Conservation (phyloP, 2,888 invertebrate genomes). For the Dysmachus trigonus region DNA sequence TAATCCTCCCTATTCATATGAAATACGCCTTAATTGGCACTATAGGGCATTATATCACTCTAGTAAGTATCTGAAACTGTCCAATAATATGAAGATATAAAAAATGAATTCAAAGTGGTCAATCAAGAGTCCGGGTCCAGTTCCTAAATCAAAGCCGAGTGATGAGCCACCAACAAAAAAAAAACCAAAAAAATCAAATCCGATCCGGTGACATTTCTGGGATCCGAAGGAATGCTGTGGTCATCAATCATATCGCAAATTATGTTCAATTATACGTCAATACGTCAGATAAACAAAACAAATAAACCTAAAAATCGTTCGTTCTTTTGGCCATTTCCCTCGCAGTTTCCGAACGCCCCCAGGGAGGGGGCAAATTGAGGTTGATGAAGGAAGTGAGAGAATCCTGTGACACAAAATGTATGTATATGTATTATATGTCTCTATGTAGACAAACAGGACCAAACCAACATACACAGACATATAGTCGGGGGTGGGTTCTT, state of each 20-base stretch:
- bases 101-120: too few relatives aligned
- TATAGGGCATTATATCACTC: too few relatives aligned
- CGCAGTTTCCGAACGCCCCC: neutral
- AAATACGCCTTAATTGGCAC: too few relatives aligned
- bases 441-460: neutral
- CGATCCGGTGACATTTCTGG: neutral
- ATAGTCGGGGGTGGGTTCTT: neutral
- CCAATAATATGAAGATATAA: too few relatives aligned
- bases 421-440: too few relatives aligned
- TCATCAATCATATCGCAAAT: slow-evolving; percentile 47
- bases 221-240: neutral
- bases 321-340: slow-evolving; percentile 7
- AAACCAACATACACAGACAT: neutral
- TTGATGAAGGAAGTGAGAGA: neutral
- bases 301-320: slow-evolving; percentile 18
- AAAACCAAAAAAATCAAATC: neutral
- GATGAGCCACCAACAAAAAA: neutral
- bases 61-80: too few relatives aligned
- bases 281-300: slow-evolving; percentile 44
- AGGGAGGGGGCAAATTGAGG: slow-evolving; percentile 7
- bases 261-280: slow-evolving; percentile 48
- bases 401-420: neutral
- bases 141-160: neutral
- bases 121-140: too few relatives aligned
- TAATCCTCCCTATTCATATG: too few relatives aligned